These are phyloP conservation scores for Mionectes olivaceus DNA, from an alignment of 2,797 vertebrate genomes.

Conservation along the genomic window DNA sequence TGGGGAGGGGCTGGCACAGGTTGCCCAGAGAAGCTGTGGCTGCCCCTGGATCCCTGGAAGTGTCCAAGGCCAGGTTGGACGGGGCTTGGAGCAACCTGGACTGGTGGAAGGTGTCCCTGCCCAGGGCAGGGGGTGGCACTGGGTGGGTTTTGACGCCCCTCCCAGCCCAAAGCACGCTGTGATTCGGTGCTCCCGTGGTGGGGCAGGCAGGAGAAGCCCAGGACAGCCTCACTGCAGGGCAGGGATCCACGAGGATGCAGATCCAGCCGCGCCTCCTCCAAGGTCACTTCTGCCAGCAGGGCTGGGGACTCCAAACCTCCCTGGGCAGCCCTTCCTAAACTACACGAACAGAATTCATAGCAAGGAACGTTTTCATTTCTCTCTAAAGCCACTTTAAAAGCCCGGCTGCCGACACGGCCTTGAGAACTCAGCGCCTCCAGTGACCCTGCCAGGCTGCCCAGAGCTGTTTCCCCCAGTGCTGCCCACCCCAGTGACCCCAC, in stretches of 20 bases:
- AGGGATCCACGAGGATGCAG: background rate
- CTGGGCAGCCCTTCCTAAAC: background rate
- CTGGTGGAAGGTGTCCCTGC: background rate
- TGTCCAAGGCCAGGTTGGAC: background rate
- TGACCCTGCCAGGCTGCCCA: rapidly evolving
- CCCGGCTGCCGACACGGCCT: background rate
- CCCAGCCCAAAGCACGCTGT: background rate
- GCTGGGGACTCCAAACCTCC: no score
- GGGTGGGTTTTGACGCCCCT: rapidly evolving
- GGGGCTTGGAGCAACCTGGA: background rate
- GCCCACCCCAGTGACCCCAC: rapidly evolving
- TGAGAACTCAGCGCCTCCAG: background rate
- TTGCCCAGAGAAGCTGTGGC: background rate
- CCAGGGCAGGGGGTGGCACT: background rate
- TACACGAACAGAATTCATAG: background rate
- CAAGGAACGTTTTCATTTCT: background rate
- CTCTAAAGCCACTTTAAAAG: background rate
- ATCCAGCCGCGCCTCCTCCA: background rate
- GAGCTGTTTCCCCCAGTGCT: background rate
- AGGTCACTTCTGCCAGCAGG: background rate
- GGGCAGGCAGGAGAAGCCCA: background rate
- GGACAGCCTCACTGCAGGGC: background rate
- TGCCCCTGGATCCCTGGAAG: background rate
- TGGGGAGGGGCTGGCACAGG: background rate
- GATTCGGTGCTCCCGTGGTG: rapidly evolving